These are phyloP conservation scores for Agelas oroides DNA, from an alignment of 37 sponge, comb jelly and placozoan species.

Conservation along the genomic window DNA sequence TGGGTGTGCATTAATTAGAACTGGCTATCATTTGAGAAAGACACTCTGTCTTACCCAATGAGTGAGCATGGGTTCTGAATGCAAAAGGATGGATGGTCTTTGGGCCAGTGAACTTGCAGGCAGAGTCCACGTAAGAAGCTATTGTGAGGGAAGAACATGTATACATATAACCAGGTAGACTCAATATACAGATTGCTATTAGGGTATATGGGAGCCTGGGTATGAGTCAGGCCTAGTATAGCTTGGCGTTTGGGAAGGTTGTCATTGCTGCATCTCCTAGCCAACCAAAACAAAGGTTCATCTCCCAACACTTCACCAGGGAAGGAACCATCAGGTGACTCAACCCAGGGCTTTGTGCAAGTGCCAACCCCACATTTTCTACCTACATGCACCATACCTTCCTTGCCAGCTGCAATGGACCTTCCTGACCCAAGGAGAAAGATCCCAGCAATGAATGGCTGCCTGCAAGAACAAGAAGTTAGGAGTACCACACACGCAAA, in stretches of 20 bases:
- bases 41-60: conserved; percentile 59
- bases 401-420: background rate
- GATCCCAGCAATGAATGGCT: conserved; percentile 44
- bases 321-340: too few relatives aligned
- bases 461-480: conserved; percentile 11
- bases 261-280: too few relatives aligned
- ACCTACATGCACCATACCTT: background rate
- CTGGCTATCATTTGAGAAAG: too few relatives aligned
- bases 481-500: too few relatives aligned
- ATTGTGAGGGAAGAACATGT: background rate
- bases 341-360: too few relatives aligned
- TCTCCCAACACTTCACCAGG: too few relatives aligned
- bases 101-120: conserved; percentile 53
- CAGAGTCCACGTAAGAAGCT: conserved; percentile 14
- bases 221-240: too few relatives aligned
- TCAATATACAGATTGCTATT: background rate
- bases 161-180: background rate
- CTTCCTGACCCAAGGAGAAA: conserved; percentile 32
- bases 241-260: too few relatives aligned
- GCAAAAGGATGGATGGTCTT: conserved; percentile 86
- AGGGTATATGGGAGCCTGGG: too few relatives aligned
- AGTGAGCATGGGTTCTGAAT: conserved; percentile 91
- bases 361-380: too few relatives aligned
- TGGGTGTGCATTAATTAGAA: too few relatives aligned
- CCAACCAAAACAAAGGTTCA: too few relatives aligned